Base-by-base conservation (phyloP, 30 jellyfish, hydroid and myxozoan species). In the Mastigias papua region DNA sequence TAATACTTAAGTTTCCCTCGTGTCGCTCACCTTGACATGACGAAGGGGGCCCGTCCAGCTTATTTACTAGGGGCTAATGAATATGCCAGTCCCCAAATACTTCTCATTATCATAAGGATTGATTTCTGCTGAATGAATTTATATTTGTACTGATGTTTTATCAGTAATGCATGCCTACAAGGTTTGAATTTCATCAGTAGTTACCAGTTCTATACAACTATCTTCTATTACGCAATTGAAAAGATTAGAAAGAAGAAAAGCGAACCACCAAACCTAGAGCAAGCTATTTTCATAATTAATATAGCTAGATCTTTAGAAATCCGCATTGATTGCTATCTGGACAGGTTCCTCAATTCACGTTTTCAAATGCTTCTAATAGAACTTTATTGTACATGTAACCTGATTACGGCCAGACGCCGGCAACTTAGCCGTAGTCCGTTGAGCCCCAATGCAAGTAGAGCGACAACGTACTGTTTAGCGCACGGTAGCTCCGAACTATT, bases 341-440 rank as follows among this genome's bases (percentile, higher is more conserved):
- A 27, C 74, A 63, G 74, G 74, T 63, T 63, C 74, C 23, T 7
- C 74, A 27, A 63, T 63, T 63, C 74, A 63, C 37, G 74, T 25
- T n/a, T 63, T 63, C 74, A 63, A 63, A 57, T 63, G 74, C 74
- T 42, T 23, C 37, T 27, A 9, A 27, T 63, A 63, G 74, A 63
- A 22, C 21, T 26, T 6, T 63, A 63, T 22, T 63, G 74, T 22
- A 63, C 37, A 25, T 25, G 74, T 5, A 63, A n/a, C 23, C 3
- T 20, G 69, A 27, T 26, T 63, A 27, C 74, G 74, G 74, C 42
- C 74, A 63, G 20, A 17, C 15, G 74, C 35, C 46, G 42, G 46
- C 1, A 42, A 42, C 4, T 63, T 63, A 42, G 74, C 74, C 74
- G 74, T 25, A 17, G 32, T 63, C 46, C 23, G 20, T 10, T 16